Evolutionary conservation across 2,113 vertebrate genomes (phyloP).

Genomic region (Scomber japonicus): DNA sequence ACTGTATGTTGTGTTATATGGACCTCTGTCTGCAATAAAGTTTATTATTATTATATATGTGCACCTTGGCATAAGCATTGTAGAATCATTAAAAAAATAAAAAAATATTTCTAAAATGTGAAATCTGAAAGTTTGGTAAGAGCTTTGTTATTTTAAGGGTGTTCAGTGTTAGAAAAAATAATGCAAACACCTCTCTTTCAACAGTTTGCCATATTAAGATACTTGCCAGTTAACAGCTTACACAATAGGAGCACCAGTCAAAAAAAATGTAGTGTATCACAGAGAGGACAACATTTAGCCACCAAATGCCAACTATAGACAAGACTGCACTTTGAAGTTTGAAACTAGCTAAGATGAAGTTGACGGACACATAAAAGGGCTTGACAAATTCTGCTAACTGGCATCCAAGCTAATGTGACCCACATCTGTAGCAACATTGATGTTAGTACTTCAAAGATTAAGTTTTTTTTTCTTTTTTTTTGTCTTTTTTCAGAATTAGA

Average conservation of each 20-base stretch:
- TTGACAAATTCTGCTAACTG: conserved; percentile 46
- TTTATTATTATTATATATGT: too few species aligned
- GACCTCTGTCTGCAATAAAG: too few species aligned
- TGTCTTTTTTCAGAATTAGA: too few species aligned
- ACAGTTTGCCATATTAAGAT: not conserved
- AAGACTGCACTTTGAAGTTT: conserved; percentile 21
- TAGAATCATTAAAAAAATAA: not conserved
- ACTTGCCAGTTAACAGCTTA: conserved; percentile 3
- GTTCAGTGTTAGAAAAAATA: not conserved
- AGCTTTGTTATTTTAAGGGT: too few species aligned
- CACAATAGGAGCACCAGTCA: conserved; percentile 12
- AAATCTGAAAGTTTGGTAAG: not conserved
- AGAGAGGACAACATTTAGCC: not conserved
- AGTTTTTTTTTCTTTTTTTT: conserved; percentile 23
- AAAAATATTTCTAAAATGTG: not conserved
- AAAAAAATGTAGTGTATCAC: conserved; percentile 1
- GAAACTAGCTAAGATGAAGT: conserved; percentile 8
- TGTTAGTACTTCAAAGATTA: conserved; percentile 36
- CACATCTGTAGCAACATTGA: conserved; percentile 48
- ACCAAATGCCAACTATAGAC: conserved; percentile 27
- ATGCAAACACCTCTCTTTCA: not conserved
- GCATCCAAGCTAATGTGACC: conserved; percentile 48
- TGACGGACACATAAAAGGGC: conserved; percentile 64
- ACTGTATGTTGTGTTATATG: too few species aligned
- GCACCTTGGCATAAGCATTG: not conserved